A percentile compares a stretch with the other conserved stretches of the same genome.
phyloP scores from a whole-genome alignment of 2,113 vertebrate species.

The Hemichromis elongatus region DNA sequence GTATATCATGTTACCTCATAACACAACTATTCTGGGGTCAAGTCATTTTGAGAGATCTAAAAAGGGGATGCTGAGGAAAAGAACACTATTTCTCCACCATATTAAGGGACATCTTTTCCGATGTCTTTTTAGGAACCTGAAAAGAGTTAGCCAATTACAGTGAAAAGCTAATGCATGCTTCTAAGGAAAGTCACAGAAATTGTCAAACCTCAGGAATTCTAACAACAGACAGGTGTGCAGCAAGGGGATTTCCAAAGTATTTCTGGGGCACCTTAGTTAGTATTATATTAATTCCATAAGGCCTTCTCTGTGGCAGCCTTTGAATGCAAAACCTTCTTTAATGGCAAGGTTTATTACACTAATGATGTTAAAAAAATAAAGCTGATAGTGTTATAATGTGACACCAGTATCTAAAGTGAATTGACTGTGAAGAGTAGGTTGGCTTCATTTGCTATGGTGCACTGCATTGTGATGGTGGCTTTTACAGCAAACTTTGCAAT shows the following conservation, averaged over 20 bases:
- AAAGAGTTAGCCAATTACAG: background rate
- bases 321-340: background rate
- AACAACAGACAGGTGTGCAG: background rate
- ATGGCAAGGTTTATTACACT: background rate
- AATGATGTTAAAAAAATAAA: background rate
- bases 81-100: background rate
- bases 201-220: background rate
- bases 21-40: background rate
- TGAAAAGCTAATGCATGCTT: background rate
- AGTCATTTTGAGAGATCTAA: background rate
- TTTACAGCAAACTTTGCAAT: background rate
- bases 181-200: background rate
- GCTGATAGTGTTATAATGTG: background rate
- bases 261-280: background rate
- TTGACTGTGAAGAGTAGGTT: background rate
- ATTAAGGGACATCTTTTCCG: background rate
- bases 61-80: background rate
- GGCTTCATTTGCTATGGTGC: background rate
- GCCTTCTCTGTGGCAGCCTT: background rate
- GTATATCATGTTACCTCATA: background rate
- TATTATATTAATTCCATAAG: background rate
- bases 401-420: background rate
- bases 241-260: background rate
- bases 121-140: background rate
- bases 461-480: background rate